Conservation (phyloP, 2,888 invertebrate genomes). For the Aplocera efformata region DNA sequence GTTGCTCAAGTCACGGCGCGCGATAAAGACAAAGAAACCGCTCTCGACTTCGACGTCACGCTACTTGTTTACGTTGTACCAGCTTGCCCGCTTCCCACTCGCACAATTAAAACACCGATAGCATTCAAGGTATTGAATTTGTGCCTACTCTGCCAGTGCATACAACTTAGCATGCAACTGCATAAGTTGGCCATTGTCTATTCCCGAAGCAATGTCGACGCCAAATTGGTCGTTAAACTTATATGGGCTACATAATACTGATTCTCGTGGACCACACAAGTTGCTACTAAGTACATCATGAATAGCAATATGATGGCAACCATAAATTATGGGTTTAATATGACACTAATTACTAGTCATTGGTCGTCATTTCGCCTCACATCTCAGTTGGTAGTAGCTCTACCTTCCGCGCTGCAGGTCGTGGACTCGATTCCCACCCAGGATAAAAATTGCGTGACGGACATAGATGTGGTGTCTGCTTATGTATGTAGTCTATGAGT, state of each 20-base stretch:
- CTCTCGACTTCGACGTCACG: conserved; percentile 19
- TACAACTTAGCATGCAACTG: conserved; percentile 34
- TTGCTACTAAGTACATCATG: conserved; percentile 9
- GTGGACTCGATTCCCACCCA: too few relatives aligned
- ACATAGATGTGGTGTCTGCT: too few relatives aligned
- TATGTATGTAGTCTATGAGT: too few relatives aligned
- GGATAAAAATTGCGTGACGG: too few relatives aligned
- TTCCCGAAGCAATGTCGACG: conserved; percentile 36
- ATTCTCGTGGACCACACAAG: conserved; percentile 35
- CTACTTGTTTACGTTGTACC: conserved; percentile 6
- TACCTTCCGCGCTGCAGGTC: too few relatives aligned
- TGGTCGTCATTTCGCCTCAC: too few relatives aligned
- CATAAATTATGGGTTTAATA: too few relatives aligned
- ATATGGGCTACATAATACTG: conserved; percentile 31
- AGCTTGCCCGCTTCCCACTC: background rate
- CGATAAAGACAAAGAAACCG: conserved; percentile 41
- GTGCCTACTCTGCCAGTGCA: conserved; percentile 23
- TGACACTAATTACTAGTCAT: too few relatives aligned
- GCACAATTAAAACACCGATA: conserved; percentile 46
- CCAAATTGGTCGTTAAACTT: conserved; percentile 45
- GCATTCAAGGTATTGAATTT: conserved; percentile 32
- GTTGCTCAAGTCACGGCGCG: conserved; percentile 21
- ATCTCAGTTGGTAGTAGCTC: too few relatives aligned
- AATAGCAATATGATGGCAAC: too few relatives aligned
- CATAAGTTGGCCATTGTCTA: conserved; percentile 34